Evolutionary conservation across 2,113 vertebrate genomes (phyloP).

Genomic region (Vombatus ursinus): DNA sequence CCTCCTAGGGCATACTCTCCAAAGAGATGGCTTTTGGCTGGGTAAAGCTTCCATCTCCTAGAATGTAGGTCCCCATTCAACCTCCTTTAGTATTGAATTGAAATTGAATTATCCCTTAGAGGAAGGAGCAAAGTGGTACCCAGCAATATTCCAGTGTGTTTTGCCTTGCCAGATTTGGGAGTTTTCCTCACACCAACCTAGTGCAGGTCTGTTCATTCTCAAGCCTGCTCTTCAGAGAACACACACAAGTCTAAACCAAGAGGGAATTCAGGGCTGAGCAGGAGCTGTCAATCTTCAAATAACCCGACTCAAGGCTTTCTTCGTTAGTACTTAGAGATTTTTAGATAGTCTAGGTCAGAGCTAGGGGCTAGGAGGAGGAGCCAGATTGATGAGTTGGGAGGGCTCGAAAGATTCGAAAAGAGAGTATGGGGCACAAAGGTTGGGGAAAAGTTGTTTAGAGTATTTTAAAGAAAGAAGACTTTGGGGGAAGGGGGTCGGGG

Average conservation of each 20-base stretch:
- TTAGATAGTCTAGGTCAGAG: neutral
- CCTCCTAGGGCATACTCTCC: neutral
- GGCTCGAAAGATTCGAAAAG: neutral
- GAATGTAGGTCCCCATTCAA: neutral
- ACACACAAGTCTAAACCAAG: neutral
- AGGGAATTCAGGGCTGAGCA: neutral
- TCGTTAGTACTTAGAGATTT: neutral
- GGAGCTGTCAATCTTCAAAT: neutral
- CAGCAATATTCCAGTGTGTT: neutral
- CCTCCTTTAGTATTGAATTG: neutral
- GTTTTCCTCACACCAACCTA: neutral
- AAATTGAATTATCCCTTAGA: neutral
- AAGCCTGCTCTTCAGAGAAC: neutral
- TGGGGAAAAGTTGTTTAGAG: neutral
- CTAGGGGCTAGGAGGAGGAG: conserved; percentile 2
- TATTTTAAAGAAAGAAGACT: neutral
- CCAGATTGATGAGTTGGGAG: neutral
- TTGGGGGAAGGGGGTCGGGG: no score
- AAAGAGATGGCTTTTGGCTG: neutral
- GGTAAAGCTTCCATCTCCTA: neutral
- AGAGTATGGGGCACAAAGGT: neutral
- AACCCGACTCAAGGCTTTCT: neutral
- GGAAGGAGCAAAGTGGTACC: neutral
- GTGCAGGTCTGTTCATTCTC: neutral
- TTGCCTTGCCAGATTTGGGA: neutral